Percentiles rank a stretch among this genome's conserved stretches.
Conservation (phyloP, 2,113 vertebrate species). For the Peromyscus maniculatus region DNA sequence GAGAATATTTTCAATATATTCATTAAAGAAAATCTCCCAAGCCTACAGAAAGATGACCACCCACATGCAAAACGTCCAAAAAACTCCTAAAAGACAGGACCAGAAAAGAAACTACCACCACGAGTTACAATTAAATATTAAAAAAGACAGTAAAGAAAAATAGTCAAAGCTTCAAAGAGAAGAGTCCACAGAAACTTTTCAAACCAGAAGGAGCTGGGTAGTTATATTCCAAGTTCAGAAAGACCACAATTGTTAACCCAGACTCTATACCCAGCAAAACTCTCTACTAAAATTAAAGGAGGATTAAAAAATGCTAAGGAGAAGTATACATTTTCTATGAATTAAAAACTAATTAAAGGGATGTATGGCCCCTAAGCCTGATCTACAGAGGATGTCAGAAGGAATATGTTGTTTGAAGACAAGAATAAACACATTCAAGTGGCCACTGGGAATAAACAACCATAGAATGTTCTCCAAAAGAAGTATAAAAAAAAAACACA, state of each 20-base stretch:
- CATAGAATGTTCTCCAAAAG: background rate
- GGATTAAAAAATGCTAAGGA: background rate
- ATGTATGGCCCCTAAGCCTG: background rate
- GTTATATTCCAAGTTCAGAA: background rate
- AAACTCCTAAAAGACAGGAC: background rate
- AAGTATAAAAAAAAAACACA: background rate
- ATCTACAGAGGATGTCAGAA: background rate
- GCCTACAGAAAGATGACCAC: background rate
- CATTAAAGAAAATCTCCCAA: background rate
- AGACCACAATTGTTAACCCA: background rate
- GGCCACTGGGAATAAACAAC: background rate
- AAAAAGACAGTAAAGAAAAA: background rate
- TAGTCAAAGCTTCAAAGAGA: background rate
- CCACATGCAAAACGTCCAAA: background rate
- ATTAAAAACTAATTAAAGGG: background rate
- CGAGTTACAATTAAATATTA: background rate
- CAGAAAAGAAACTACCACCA: background rate
- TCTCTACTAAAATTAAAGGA: background rate
- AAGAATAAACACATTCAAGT: background rate
- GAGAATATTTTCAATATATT: background rate
- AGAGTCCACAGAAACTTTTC: background rate
- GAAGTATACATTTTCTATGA: background rate
- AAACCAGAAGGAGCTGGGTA: background rate
- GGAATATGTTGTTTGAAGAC: background rate
- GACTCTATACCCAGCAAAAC: background rate